Base-by-base conservation (phyloP, 2,797 vertebrate genomes). In the Champsocephalus esox region DNA sequence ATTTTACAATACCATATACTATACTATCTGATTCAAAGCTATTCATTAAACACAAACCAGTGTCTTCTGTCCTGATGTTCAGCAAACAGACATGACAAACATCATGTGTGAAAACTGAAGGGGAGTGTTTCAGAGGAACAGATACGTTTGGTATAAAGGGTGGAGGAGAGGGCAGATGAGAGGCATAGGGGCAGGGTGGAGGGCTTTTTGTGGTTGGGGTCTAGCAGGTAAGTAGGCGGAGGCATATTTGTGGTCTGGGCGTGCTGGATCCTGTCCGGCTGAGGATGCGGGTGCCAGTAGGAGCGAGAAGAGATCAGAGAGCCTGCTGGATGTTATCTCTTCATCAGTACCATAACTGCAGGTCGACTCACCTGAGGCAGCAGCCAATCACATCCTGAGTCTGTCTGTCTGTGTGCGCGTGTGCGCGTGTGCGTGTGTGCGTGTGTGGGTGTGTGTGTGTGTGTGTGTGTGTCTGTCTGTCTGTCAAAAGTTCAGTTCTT, bases 281-380 rank as follows among this genome's bases (percentile, higher is more conserved):
- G 69, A 88, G 80, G 87, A 94, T 93, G 90, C 71, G 68, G 93
- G 93, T 92, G 89, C 87, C 91, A 89, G 88, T 87, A 92, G 80
- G 62, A 87, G 77, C 56, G 72, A 73, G 62, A 79, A 73, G 74
- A 92, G 84, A 92, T 94, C 89, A 90, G 85, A 89, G 84, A 79
- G 74, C 28, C 67, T 66, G 21, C 69, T 84, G 82, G 71, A 92
- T 92, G 75, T 92, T 94, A 94, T 94, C 92, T 85, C 51, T 87
- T 61, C 9, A 58, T 76, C 77, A 61, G 82, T 82, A 82, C 72
- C 80, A 74, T 86, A 88, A 75, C 85, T 88, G 83, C 70, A 83
- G 80, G 67, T 81, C 24, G 44, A 87, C 86, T 92, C 85, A 85
- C 80, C 82, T 70, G 72, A 88, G 51, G 65, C 58, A 76, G 59